Conservation (phyloP, 2,888 invertebrate species). For the Periphyllus acericola region DNA sequence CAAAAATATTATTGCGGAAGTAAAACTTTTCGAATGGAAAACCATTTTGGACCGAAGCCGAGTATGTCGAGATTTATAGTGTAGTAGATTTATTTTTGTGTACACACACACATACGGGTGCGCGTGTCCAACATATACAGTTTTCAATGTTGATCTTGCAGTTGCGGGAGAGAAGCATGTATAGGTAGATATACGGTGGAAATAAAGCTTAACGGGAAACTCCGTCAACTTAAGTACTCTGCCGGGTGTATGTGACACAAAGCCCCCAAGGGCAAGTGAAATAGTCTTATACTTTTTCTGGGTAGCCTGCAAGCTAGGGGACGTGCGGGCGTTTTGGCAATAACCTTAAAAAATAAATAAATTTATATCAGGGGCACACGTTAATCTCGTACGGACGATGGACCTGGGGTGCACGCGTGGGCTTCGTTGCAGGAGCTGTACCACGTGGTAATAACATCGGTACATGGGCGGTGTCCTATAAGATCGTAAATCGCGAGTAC, state of each 20-base stretch:
- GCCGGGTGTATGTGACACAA: not conserved
- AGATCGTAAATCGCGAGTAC: conserved; percentile 14
- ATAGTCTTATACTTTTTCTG: not conserved
- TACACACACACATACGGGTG: not conserved
- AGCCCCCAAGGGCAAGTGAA: conserved; percentile 18
- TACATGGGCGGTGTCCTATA: not conserved
- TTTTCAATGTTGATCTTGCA: conserved; percentile 9
- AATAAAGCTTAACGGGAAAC: conserved; percentile 9
- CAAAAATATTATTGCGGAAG: conserved; percentile 13
- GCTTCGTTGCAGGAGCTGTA: not conserved
- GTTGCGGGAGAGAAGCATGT: not conserved
- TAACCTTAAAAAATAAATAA: conserved; percentile 20
- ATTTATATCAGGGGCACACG: not conserved
- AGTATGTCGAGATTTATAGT: conserved; percentile 25
- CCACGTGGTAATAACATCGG: not conserved
- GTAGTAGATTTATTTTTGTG: conserved; percentile 22
- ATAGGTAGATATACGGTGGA: too few relatives aligned
- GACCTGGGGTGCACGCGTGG: too few relatives aligned
- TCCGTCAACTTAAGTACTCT: conserved; percentile 1
- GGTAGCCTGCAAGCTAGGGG: not conserved
- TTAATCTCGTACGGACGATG: conserved; percentile 3
- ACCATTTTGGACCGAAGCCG: conserved; percentile 45
- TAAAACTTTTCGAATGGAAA: conserved; percentile 43
- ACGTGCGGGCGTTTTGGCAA: not conserved
- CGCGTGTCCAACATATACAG: not conserved